Conservation (phyloP, 2,888 invertebrate species). For the Clunio marinus region DNA sequence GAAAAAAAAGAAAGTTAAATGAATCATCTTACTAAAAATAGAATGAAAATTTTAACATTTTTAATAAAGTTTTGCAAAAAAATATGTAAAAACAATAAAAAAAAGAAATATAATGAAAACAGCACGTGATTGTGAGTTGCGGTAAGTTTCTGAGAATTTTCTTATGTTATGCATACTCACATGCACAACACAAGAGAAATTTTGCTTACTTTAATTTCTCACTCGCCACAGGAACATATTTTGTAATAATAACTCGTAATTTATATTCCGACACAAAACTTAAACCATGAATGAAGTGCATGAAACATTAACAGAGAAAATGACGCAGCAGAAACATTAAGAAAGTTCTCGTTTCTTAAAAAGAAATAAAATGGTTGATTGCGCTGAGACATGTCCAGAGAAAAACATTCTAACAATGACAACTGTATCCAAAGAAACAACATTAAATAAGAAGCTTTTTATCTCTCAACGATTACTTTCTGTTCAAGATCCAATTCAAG, state of each 20-base stretch:
- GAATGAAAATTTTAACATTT: slow-evolving; percentile 30
- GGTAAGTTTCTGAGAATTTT: too few species aligned
- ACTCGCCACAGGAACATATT: too few species aligned
- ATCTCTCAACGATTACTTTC: too few species aligned
- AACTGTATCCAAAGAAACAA: too few species aligned
- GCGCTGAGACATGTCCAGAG: slow-evolving; percentile 9
- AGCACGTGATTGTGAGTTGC: too few species aligned
- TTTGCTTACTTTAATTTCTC: too few species aligned
- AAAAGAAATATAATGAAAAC: too few species aligned
- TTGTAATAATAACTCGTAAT: neutral
- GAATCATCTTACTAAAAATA: neutral
- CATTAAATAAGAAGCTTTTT: neutral
- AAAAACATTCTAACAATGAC: too few species aligned
- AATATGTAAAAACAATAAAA: neutral
- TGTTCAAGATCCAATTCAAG: neutral
- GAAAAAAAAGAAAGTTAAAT: slow-evolving; percentile 18
- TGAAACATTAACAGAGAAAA: slow-evolving; percentile 4
- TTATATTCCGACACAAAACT: neutral
- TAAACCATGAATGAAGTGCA: neutral
- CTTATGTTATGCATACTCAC: too few species aligned
- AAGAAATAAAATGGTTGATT: neutral
- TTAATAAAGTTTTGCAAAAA: slow-evolving; percentile 14
- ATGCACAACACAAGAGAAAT: too few species aligned
- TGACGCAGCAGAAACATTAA: too few species aligned
- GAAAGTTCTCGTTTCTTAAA: neutral